Base-by-base conservation (phyloP, 2,113 vertebrate genomes). In the Morone chrysops region DNA sequence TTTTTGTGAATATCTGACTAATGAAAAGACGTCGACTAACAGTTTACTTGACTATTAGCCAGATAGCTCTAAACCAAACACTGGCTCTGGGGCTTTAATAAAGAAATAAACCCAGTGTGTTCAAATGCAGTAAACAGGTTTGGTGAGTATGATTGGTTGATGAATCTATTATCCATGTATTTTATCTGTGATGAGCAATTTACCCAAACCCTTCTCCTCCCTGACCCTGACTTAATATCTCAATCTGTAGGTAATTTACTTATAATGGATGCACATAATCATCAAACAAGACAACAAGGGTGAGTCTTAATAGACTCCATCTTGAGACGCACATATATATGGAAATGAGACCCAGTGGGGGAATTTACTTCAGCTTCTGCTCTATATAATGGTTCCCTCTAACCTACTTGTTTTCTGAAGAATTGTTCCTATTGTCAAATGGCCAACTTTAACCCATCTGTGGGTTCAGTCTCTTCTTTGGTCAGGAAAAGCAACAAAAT, bases 321-420 rank as follows among this genome's bases (percentile, higher is more conserved):
- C 70, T 71, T 78, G 72, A 48, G 66, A 87, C 2, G 51, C 60
- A 76, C 68, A 81, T 84, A 66, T 65, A 82, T 38, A 83, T 85
- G 83, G 78, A 87, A 91, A 92, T 89, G 56, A 84, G 89, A 61
- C 81, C 79, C 80, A 75, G 77, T 53, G 75, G 74, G 72, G 71
- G 78, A 89, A 82, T 90, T 57, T 85, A 62, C 56, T 48, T 74
- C 38, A 18, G 18, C 47, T 38, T 62, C 25, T 61, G 20, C 59
- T 75, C 45, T 77, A 56, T 61, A 63, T 17, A 40, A 31, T 43
- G 4, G 12, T 53, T 16, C 20, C 48, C 59, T 16, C 22, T 79
- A 67, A 73, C 66, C 18, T 41, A 48, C 36, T 76, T 0, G 11
- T 56, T 78, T 63, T 63, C 70, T 77, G 41, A 75, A 72, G 17